Conservation (phyloP, 2,888 invertebrate species). For the Mythimna ferrago region DNA sequence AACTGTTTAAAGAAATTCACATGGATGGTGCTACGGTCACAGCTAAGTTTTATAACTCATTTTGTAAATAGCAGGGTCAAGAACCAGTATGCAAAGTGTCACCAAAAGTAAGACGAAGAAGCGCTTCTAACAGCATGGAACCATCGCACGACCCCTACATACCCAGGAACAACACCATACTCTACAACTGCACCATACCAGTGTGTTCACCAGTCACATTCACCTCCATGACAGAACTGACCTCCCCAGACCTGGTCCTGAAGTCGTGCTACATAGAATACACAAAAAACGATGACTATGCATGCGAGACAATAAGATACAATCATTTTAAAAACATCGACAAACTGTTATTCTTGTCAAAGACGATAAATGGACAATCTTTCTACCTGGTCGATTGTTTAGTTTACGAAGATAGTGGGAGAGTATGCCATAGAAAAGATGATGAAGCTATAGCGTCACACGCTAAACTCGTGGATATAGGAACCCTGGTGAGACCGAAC, state of each 20-base stretch:
- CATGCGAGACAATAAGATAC: slow-evolving; percentile 79
- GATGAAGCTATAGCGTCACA: slow-evolving; percentile 73
- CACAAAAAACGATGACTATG: slow-evolving; percentile 63
- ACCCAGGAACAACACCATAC: slow-evolving; percentile 73
- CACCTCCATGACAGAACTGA: slow-evolving; percentile 78
- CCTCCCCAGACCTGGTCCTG: slow-evolving; percentile 69
- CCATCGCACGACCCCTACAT: slow-evolving; percentile 85
- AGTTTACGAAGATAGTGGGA: slow-evolving; percentile 78
- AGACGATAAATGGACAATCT: slow-evolving; percentile 75
- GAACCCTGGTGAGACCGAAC: slow-evolving; percentile 77
- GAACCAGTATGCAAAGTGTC: slow-evolving; percentile 73
- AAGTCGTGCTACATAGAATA: slow-evolving; percentile 74
- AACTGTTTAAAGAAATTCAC: neutral
- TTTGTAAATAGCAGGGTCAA: slow-evolving; percentile 69
- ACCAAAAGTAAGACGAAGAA: slow-evolving; percentile 67
- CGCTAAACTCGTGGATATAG: slow-evolving; percentile 78
- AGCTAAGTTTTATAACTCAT: neutral
- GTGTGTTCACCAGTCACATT: slow-evolving; percentile 72
- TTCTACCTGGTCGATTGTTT: slow-evolving; percentile 85
- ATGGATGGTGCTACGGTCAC: neutral
- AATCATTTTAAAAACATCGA: slow-evolving; percentile 81
- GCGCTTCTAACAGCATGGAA: slow-evolving; percentile 52
- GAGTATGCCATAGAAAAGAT: slow-evolving; percentile 82
- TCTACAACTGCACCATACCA: slow-evolving; percentile 79
- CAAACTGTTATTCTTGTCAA: slow-evolving; percentile 79